Evolutionary conservation across 2,888 invertebrate species (phyloP).

Genomic region (Itoplectis maculator): DNA sequence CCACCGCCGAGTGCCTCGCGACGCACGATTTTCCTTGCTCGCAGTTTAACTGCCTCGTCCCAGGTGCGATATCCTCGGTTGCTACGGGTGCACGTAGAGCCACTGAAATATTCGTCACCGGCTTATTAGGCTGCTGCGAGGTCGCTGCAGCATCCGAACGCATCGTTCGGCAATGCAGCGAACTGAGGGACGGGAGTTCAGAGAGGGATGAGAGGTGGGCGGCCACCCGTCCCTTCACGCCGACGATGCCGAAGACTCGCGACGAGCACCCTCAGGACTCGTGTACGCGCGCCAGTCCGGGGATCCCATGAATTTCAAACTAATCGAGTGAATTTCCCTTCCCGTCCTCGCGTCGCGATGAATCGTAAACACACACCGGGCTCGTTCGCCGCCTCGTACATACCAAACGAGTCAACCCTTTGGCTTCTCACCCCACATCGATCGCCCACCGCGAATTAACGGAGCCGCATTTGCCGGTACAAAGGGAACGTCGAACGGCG

Average conservation of each 20-base stretch:
- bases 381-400: conserved; percentile 23
- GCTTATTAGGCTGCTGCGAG: conserved; percentile 58
- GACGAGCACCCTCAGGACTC: conserved; percentile 69
- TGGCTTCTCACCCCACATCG: not conserved
- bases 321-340: conserved; percentile 72
- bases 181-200: no score
- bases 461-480: conserved; percentile 56
- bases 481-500: not conserved
- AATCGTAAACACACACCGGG: conserved; percentile 59
- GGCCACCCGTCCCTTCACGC: no score
- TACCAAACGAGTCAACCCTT: conserved; percentile 24
- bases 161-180: no score
- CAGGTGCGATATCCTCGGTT: conserved; percentile 50
- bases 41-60: conserved; percentile 20
- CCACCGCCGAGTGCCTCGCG: not conserved
- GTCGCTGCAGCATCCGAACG: conserved; percentile 36
- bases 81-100: conserved; percentile 43
- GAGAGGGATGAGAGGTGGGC: no score
- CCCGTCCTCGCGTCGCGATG: not conserved
- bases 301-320: conserved; percentile 73
- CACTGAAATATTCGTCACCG: conserved; percentile 59
- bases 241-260: conserved; percentile 59
- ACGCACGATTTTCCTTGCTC: conserved; percentile 30
- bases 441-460: conserved; percentile 64
- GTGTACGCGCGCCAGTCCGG: conserved; percentile 51